Conservation (phyloP, 2,113 vertebrate species). For the Acrocephalus arundinaceus region DNA sequence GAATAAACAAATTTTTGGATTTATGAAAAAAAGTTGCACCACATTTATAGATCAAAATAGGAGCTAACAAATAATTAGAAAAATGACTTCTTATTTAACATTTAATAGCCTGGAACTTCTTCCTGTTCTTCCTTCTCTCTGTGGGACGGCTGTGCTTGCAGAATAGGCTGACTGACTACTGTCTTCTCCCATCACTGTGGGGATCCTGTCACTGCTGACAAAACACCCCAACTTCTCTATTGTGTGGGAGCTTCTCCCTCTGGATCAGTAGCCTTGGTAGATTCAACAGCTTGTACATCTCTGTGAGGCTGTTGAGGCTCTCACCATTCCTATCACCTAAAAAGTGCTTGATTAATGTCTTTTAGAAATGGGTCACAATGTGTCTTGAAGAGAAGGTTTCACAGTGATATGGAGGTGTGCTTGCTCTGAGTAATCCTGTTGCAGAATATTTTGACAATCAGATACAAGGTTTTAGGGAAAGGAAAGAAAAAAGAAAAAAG, state of each 20-base stretch:
- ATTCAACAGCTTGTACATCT: neutral
- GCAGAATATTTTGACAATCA: neutral
- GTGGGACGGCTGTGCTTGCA: neutral
- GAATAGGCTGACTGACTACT: neutral
- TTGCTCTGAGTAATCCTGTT: neutral
- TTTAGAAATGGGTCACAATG: neutral
- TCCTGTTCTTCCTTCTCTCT: neutral
- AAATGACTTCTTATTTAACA: neutral
- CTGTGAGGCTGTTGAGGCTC: neutral
- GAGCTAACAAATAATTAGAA: neutral
- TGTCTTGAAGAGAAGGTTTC: neutral
- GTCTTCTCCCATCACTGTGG: neutral
- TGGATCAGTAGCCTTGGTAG: neutral
- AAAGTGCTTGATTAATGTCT: neutral
- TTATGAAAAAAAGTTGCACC: neutral
- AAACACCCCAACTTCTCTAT: neutral
- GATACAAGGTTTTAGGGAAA: neutral
- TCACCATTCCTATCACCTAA: neutral
- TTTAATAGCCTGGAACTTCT: neutral
- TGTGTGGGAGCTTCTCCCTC: neutral
- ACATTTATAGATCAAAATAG: neutral
- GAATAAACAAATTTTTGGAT: neutral
- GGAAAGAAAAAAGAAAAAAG: too few relatives aligned
- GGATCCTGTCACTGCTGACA: neutral
- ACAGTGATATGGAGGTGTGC: neutral